Percentiles rank a stretch among this genome's conserved stretches.
Conservation (phyloP, 2,888 invertebrate genomes). For the Diploptera punctata region DNA sequence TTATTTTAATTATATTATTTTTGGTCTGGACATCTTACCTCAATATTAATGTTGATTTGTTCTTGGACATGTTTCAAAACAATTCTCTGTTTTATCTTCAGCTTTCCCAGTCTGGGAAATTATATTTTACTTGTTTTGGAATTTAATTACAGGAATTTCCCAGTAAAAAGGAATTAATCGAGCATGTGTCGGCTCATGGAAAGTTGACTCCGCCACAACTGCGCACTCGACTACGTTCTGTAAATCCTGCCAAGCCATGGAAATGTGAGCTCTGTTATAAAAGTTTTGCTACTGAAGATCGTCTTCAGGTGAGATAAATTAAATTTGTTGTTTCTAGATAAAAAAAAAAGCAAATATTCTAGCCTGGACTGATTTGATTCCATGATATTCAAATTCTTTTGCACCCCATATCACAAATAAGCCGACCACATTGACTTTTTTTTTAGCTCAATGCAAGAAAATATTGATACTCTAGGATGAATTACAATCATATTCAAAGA, state of each 20-base stretch:
- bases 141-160: conserved; percentile 49
- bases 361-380: not conserved
- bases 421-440: not conserved
- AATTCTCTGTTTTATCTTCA: too few species aligned
- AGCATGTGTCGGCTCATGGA: conserved; percentile 59
- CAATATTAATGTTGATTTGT: too few species aligned
- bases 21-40: not conserved
- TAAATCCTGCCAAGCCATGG: conserved; percentile 56
- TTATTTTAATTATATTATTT: too few species aligned
- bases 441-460: too few species aligned
- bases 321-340: too few species aligned
- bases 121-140: not conserved
- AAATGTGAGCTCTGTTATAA: conserved; percentile 72
- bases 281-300: conserved; percentile 66
- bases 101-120: too few species aligned
- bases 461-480: too few species aligned
- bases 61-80: too few species aligned
- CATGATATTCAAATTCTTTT: not conserved
- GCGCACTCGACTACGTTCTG: conserved; percentile 32
- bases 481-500: too few species aligned
- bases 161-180: conserved; percentile 55
- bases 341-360: too few species aligned
- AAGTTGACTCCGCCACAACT: conserved; percentile 41
- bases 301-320: conserved; percentile 61
- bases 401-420: not conserved